Evolutionary conservation across 2,113 vertebrate species (phyloP).

Genomic region (Cacatua alba): DNA sequence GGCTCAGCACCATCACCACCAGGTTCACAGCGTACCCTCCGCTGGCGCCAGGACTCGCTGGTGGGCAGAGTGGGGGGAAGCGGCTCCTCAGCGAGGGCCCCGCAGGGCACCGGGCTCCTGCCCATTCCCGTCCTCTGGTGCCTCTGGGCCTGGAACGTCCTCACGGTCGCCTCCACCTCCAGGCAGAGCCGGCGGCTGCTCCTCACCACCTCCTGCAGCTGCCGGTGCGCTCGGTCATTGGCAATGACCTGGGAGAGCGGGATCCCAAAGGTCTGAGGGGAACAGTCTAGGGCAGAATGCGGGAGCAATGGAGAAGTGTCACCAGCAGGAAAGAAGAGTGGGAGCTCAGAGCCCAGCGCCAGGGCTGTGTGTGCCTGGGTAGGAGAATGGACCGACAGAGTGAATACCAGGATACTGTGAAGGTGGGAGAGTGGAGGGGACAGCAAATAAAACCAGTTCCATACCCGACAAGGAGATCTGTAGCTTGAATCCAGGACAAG

Average conservation of each 20-base stretch:
- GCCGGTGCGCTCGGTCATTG: conserved; percentile 77
- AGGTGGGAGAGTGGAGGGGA: neutral
- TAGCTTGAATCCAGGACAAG: neutral
- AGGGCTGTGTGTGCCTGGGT: neutral
- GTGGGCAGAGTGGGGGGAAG: conserved; percentile 63
- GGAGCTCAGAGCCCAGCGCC: neutral
- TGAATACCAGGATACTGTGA: neutral
- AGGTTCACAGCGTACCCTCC: conserved; percentile 70
- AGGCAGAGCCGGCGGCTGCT: conserved; percentile 82
- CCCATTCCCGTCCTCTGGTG: conserved; percentile 8
- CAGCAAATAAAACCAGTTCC: rapidly evolving
- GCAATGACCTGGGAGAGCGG: conserved; percentile 82
- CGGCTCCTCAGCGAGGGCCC: conserved; percentile 60
- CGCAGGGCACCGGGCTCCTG: neutral
- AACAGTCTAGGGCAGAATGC: conserved; percentile 61
- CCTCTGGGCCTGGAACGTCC: conserved; percentile 80
- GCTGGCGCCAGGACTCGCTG: conserved; percentile 72
- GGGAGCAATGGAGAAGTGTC: neutral
- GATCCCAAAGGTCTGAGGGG: conserved; percentile 82
- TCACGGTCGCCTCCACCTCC: conserved; percentile 83
- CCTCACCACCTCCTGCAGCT: conserved; percentile 78
- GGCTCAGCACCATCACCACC: neutral
- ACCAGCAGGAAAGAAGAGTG: too few species aligned
- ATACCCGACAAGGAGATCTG: neutral
- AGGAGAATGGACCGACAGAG: neutral